Conservation (phyloP, 2,797 vertebrate genomes). For the Presbytis comata region DNA sequence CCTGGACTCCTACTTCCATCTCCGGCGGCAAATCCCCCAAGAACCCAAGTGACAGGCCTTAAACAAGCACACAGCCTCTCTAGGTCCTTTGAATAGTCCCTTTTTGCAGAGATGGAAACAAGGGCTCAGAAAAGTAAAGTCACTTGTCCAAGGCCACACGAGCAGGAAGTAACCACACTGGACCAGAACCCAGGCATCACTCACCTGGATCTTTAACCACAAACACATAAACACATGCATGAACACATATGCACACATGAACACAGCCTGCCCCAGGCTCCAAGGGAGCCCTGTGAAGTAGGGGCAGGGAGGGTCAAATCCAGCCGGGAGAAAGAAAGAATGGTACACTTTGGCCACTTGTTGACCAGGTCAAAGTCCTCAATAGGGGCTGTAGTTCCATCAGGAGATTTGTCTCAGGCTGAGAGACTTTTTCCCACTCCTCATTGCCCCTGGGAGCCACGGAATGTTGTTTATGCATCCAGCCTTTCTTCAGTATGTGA, state of each 20-base stretch:
- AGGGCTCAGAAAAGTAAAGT: not conserved
- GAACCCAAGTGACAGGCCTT: not conserved
- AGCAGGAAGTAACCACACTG: not conserved
- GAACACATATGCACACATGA: fast-evolving
- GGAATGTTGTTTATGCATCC: not conserved
- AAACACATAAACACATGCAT: not conserved
- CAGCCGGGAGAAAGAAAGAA: not conserved
- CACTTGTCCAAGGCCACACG: not conserved
- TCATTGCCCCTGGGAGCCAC: not conserved
- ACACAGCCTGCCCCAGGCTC: not conserved
- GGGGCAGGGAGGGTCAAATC: not conserved
- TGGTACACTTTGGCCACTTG: not conserved
- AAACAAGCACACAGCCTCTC: not conserved
- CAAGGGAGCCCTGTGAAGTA: not conserved
- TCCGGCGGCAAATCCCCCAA: not conserved
- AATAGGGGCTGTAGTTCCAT: not conserved
- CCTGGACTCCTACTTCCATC: not conserved
- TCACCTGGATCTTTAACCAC: not conserved
- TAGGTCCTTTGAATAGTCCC: not conserved
- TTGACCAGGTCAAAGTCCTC: not conserved
- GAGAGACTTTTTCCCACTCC: not conserved
- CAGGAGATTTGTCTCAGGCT: not conserved
- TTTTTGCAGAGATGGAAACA: not conserved
- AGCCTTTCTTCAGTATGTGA: not conserved
- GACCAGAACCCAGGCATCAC: not conserved